Conservation (phyloP, 2,888 invertebrate genomes). For the Escarpia spicata region DNA sequence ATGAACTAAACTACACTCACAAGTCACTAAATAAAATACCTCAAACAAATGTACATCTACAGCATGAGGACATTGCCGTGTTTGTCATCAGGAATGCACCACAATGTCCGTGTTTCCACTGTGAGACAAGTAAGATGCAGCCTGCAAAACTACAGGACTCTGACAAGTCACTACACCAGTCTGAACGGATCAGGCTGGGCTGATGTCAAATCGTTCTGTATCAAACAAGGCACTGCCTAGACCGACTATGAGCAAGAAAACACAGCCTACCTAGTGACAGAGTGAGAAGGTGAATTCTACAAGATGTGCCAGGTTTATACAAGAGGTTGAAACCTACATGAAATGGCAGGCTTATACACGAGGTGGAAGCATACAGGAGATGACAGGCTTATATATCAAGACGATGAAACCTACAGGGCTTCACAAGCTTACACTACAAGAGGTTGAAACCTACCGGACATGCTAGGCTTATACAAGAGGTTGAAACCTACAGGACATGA, state of each 20-base stretch:
- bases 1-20: constrained; percentile 23
- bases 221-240: not conserved
- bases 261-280: constrained; percentile 20
- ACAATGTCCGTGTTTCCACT: not conserved
- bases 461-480: not conserved
- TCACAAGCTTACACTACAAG: not conserved
- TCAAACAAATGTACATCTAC: not conserved
- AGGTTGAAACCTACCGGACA: not conserved
- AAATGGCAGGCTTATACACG: constrained; percentile 22
- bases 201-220: not conserved
- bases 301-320: not conserved
- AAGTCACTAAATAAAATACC: not conserved
- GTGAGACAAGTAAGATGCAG: not conserved
- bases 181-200: not conserved
- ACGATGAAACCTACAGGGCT: not conserved
- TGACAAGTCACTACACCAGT: constrained; percentile 18
- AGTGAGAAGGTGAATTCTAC: not conserved
- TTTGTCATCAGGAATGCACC: not conserved
- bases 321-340: constrained; percentile 1
- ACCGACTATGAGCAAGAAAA: not conserved
- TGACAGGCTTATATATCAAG: constrained; percentile 17
- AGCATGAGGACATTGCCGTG: not conserved
- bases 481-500: not conserved
- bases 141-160: not conserved
- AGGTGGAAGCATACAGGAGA: not conserved